Conservation (phyloP, 2,888 invertebrate genomes). For the Magallana nippona region DNA sequence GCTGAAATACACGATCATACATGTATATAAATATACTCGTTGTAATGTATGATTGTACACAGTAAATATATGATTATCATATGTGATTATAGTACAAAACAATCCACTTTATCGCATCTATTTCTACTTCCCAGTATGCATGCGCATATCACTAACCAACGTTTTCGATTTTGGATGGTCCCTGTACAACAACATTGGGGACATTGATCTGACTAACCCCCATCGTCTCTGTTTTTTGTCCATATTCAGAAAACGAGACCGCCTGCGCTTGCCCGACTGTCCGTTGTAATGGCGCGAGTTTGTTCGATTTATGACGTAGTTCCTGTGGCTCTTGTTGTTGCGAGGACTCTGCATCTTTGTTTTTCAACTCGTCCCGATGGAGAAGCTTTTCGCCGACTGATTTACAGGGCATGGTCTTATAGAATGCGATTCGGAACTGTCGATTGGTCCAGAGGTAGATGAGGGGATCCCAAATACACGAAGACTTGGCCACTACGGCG, state of each 20-base stretch:
- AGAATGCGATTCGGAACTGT: slow-evolving; percentile 64
- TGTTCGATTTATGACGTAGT: background rate
- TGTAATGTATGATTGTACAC: no score
- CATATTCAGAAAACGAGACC: background rate
- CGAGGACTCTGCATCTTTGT: background rate
- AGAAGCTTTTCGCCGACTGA: background rate
- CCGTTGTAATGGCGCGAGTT: background rate
- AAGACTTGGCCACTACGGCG: slow-evolving; percentile 68
- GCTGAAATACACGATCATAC: no score
- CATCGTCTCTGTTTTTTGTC: background rate
- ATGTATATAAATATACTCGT: no score
- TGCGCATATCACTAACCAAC: background rate
- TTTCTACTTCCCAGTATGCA: no score
- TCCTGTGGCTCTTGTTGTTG: background rate
- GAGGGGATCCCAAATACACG: slow-evolving; percentile 71
- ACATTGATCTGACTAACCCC: background rate
- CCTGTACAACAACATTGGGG: background rate
- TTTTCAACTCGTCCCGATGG: slow-evolving; percentile 31
- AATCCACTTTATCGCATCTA: no score
- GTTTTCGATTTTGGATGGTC: background rate
- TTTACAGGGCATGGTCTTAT: slow-evolving; percentile 56
- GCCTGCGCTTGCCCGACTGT: background rate
- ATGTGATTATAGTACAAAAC: no score
- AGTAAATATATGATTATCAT: no score
- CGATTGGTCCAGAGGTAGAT: slow-evolving; percentile 73